Base-by-base conservation (phyloP, 2,888 invertebrate species). In the Exephanes ischioxanthus region DNA sequence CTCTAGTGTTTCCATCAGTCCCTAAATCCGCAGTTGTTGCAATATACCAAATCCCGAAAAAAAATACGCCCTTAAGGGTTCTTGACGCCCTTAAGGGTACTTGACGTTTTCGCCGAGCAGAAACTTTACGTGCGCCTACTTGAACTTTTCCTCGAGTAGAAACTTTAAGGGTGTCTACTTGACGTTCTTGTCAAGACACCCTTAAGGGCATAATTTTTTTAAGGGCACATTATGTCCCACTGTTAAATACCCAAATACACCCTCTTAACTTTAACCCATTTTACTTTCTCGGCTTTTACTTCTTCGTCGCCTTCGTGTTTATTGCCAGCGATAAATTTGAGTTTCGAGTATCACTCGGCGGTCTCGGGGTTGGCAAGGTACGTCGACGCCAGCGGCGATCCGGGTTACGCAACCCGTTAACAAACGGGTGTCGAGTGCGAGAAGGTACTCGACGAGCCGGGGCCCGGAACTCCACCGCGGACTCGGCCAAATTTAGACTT, bases 331-430 rank as follows among this genome's bases (percentile, higher is more conserved):
- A 72, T 63, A 76, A 80, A 70, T 61, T 71, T 75, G 71, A 58
- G 67, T 67, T 82, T 75, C 78, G 37, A 70, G 75, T 67, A 68
- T 85, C 63, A 53, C 51, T 19, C 55, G 11, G 19, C 30, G 58
- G 26, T 45, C 30, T 61, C 66, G 14, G 45, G 45, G 51, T 71
- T 71, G 79, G 71, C 79, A 48, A 71, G 71, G 58, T 71, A 11
- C 33, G 79, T 80, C 71, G 79, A 79, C 70, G 70, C 70, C 33
- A 58, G 78, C 16, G 53, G 67, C 76, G 19, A 55, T 70, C 82
- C 16, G 33, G 77, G 88, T 91, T 92, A 90, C 92, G 91, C 91
- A 92, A 92, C 90, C 87, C 88, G 90, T 92, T 92, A 90, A 90
- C 89, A 90, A 89, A 91, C 90, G 89, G 88, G 85, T 86, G 85